These are phyloP conservation scores for Drosophila gaucha DNA, from an alignment of 2,888 invertebrate genomes.

Conservation along the genomic window DNA sequence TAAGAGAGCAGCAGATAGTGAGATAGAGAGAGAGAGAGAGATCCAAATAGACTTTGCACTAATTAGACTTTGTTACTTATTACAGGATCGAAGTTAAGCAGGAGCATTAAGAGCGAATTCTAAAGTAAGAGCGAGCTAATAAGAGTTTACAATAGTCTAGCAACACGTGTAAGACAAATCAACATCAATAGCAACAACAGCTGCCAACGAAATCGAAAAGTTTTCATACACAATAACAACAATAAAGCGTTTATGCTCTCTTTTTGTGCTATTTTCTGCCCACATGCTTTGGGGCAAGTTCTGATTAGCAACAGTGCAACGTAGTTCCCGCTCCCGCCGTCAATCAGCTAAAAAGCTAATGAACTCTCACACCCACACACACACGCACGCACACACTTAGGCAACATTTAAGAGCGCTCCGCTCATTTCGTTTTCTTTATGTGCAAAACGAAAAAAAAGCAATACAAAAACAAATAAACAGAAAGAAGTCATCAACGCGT, in stretches of 20 bases:
- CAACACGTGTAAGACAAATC: conserved; percentile 22
- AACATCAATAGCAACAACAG: conserved; percentile 2
- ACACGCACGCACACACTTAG: background rate
- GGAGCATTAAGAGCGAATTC: conserved; percentile 6
- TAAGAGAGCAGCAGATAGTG: background rate
- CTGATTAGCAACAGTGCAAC: conserved; percentile 66
- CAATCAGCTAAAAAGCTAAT: conserved; percentile 54
- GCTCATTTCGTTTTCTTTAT: conserved; percentile 52
- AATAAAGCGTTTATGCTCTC: conserved; percentile 22
- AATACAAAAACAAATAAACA: conserved; percentile 30
- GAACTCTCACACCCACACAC: conserved; percentile 50
- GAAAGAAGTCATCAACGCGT: conserved; percentile 28
- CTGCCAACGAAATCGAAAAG: conserved; percentile 44
- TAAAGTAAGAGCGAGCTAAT: background rate
- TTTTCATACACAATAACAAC: conserved; percentile 25
- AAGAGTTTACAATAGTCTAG: background rate
- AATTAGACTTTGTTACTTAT: conserved; percentile 24
- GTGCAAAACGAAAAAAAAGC: conserved; percentile 17
- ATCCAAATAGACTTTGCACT: background rate
- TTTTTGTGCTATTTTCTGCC: conserved; percentile 45
- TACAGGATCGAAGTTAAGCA: conserved; percentile 8
- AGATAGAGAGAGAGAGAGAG: background rate
- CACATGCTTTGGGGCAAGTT: conserved; percentile 57
- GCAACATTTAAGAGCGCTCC: conserved; percentile 27
- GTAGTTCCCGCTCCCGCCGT: conserved; percentile 3